These are phyloP conservation scores for Panorpa germanica DNA, from an alignment of 2,888 invertebrate species.

Conservation along the genomic window DNA sequence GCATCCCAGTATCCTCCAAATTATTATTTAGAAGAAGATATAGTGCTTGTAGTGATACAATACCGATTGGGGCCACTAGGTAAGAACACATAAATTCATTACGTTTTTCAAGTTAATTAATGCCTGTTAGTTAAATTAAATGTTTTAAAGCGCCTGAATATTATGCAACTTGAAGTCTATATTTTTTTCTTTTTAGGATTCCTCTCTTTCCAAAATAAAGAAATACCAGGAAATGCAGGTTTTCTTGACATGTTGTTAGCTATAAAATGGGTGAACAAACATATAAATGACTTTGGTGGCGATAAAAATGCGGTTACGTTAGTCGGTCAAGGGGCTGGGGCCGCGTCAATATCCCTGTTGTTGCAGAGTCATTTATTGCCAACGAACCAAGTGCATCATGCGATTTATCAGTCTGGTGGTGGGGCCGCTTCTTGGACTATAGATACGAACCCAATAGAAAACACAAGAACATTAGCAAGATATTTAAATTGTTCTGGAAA, in stretches of 20 bases:
- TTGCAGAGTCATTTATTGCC: conserved; percentile 17
- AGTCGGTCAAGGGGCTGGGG: conserved; percentile 33
- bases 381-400: conserved; percentile 25
- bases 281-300: conserved; percentile 30
- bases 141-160: no score
- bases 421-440: conserved; percentile 28
- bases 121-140: no score
- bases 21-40: conserved; percentile 25
- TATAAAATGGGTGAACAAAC: conserved; percentile 28
- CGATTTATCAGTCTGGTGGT: conserved; percentile 32
- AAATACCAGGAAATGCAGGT: conserved; percentile 32
- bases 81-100: no score
- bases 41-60: conserved; percentile 28
- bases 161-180: no score
- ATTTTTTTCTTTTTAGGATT: conserved; percentile 25
- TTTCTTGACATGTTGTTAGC: conserved; percentile 28
- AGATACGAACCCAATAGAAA: conserved; percentile 20
- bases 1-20: conserved; percentile 21
- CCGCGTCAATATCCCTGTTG: conserved; percentile 14
- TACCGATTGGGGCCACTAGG: conserved; percentile 29
- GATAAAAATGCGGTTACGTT: conserved; percentile 27
- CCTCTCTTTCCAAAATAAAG: conserved; percentile 25
- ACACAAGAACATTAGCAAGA: conserved; percentile 21
- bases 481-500: conserved; percentile 20
- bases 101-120: no score